phyloP scores from a whole-genome alignment of 2,797 vertebrate species.

The Epinephelus malabaricus region DNA sequence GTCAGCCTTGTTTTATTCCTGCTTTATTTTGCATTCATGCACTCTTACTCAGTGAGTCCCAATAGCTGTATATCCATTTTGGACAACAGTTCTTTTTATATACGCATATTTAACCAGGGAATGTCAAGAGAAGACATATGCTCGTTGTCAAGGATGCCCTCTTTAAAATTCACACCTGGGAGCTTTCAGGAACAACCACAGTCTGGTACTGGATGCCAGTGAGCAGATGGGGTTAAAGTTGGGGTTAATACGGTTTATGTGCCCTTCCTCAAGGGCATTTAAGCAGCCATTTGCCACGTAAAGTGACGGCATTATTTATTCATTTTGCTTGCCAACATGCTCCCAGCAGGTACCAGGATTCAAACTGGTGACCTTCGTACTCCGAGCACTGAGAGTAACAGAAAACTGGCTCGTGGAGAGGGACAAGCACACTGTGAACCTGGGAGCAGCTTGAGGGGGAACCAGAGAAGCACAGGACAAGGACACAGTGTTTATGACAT shows the following conservation, averaged over 20 bases:
- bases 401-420: too few relatives aligned
- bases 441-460: not conserved
- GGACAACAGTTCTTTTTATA: slow-evolving; percentile 31
- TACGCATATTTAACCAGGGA: slow-evolving; percentile 3
- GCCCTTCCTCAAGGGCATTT: slow-evolving; percentile 37
- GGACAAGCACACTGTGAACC: not conserved
- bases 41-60: not conserved
- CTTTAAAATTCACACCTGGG: slow-evolving; percentile 15
- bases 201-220: slow-evolving; percentile 2
- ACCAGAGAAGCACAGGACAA: not conserved
- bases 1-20: slow-evolving; percentile 25
- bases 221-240: not conserved
- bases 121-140: not conserved
- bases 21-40: slow-evolving; percentile 18
- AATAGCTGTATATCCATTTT: not conserved
- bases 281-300: slow-evolving; percentile 20
- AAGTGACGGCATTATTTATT: slow-evolving; percentile 45
- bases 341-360: slow-evolving; percentile 27
- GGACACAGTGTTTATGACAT: not conserved
- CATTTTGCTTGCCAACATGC: slow-evolving; percentile 30
- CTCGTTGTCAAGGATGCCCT: slow-evolving; percentile 2
- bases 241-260: slow-evolving; percentile 48
- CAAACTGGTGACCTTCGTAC: slow-evolving; percentile 17
- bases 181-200: not conserved
- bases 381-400: not conserved